Percentiles rank a stretch among this genome's conserved stretches.
Conservation (phyloP, 2,113 vertebrate species). For the Coracopsis vasa region DNA sequence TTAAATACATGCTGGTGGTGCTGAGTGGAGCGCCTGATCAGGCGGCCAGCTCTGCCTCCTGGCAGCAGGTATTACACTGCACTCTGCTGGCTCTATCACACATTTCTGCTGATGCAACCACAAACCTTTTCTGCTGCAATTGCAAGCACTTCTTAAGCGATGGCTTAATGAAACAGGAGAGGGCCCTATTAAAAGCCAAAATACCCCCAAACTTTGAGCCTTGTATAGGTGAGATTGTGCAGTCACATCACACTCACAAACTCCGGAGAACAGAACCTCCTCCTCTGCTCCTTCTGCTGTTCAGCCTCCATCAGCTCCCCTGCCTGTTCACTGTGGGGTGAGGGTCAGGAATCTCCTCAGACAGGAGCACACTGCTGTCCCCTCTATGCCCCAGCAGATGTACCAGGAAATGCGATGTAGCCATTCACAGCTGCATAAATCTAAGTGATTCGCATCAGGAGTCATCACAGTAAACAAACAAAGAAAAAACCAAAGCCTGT, state of each 20-base stretch:
- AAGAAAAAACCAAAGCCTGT: neutral
- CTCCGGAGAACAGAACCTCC: neutral
- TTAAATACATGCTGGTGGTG: rapidly evolving
- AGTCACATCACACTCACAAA: too few species aligned
- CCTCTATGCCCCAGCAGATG: rapidly evolving
- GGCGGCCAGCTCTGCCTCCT: neutral
- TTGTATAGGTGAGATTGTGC: neutral
- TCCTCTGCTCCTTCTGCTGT: neutral
- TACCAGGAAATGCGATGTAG: neutral
- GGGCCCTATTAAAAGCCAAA: neutral
- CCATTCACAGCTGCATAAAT: neutral
- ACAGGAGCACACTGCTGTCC: neutral
- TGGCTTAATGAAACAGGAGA: neutral
- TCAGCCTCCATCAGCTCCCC: neutral
- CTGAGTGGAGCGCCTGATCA: rapidly evolving
- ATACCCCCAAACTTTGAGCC: neutral
- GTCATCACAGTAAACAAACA: neutral
- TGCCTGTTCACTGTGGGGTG: rapidly evolving
- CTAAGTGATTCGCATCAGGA: neutral
- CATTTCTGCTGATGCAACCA: neutral
- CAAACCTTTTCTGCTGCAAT: neutral
- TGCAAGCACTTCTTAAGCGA: rapidly evolving
- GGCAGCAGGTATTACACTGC: conserved; percentile 10
- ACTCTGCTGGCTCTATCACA: neutral
- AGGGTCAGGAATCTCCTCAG: neutral